Percentiles rank a stretch among this genome's conserved stretches.
These are phyloP conservation scores for Odontophorus gujanensis DNA, from an alignment of 2,113 vertebrate species.

Conservation along the genomic window DNA sequence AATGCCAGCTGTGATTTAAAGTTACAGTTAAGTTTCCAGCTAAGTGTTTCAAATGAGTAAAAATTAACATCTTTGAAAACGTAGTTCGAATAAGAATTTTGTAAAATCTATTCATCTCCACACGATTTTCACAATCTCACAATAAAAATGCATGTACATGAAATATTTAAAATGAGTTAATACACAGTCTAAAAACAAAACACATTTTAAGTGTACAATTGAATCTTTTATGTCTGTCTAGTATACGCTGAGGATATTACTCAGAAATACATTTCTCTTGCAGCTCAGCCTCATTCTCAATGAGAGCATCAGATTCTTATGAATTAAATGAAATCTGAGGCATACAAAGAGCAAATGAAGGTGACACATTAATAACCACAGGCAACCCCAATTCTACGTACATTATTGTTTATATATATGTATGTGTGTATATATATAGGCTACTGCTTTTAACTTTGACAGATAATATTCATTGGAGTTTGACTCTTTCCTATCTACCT, in stretches of 20 bases:
- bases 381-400: slow-evolving; percentile 4
- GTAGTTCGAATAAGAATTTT: background rate
- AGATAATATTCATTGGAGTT: slow-evolving; percentile 14
- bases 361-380: slow-evolving; percentile 5
- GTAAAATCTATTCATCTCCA: background rate
- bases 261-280: slow-evolving; percentile 14
- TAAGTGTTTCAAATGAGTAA: background rate
- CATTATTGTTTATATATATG: slow-evolving; percentile 4
- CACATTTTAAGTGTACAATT: background rate
- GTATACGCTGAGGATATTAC: background rate
- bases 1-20: background rate
- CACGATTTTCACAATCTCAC: background rate
- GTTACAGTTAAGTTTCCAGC: background rate
- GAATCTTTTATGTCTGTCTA: background rate
- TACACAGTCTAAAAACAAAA: background rate
- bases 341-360: slow-evolving; percentile 7
- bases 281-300: background rate
- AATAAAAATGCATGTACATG: background rate
- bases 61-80: background rate
- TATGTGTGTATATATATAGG: background rate
- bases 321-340: background rate
- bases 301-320: slow-evolving; percentile 5
- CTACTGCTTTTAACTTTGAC: slow-evolving; percentile 35
- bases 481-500: background rate
- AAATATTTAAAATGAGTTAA: background rate